Evolutionary conservation across 1,140 invertebrate species (phyloP).

Genomic region (Ceratitis capitata): DNA sequence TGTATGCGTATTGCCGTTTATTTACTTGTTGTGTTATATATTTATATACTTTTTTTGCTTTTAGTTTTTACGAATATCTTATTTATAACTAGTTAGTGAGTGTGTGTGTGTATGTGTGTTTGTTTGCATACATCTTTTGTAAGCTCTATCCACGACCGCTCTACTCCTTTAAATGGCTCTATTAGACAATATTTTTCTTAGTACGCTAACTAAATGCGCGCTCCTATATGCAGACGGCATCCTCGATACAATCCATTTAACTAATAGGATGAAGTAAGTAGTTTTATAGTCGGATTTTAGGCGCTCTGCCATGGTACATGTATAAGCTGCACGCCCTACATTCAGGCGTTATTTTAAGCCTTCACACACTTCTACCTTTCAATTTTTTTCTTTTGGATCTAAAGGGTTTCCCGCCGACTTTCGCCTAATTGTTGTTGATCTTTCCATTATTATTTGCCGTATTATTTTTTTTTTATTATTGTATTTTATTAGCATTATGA

Average conservation of each 20-base stretch:
- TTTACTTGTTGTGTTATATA: no score
- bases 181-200: no score
- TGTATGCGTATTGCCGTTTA: not conserved
- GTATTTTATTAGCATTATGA: slow-evolving; percentile 37
- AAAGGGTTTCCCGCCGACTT: not conserved
- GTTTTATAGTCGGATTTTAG: not conserved
- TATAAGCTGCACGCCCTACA: not conserved
- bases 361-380: not conserved
- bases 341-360: not conserved
- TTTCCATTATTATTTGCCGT: slow-evolving; percentile 3
- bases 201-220: not conserved
- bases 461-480: slow-evolving; percentile 5
- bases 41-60: no score
- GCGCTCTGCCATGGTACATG: not conserved
- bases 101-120: not conserved
- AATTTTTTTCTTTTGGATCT: not conserved
- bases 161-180: not conserved
- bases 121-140: not conserved
- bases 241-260: not conserved
- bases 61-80: not conserved
- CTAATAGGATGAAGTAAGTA: not conserved
- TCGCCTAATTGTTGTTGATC: not conserved
- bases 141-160: not conserved
- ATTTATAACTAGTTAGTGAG: not conserved
- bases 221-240: not conserved